Evolutionary conservation across 2,888 invertebrate species (phyloP).

Genomic region (Troides helena): DNA sequence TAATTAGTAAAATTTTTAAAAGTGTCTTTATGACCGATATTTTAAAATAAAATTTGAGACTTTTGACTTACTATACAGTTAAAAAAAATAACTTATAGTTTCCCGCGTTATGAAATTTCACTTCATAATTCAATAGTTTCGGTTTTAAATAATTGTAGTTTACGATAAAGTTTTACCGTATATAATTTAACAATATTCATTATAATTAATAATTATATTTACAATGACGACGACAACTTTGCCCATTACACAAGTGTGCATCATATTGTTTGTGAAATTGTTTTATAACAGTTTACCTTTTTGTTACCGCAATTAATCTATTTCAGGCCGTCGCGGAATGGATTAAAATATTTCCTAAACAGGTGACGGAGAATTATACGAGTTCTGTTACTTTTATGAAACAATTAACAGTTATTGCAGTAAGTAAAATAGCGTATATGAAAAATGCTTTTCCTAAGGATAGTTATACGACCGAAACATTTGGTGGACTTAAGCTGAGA

Average conservation of each 20-base stretch:
- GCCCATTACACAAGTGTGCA: conserved; percentile 43
- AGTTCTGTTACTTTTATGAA: conserved; percentile 67
- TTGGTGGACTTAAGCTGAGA: conserved; percentile 52
- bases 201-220: not conserved
- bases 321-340: conserved; percentile 57
- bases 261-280: not conserved
- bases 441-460: conserved; percentile 59
- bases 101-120: not conserved
- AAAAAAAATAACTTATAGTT: not conserved
- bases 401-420: conserved; percentile 59
- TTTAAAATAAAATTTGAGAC: too few relatives aligned
- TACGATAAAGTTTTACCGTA: not conserved
- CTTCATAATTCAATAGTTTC: not conserved
- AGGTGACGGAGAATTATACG: conserved; percentile 59
- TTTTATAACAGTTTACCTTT: conserved; percentile 1
- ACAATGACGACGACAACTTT: conserved; percentile 46
- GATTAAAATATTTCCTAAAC: conserved; percentile 56
- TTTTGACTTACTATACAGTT: not conserved
- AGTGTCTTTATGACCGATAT: too few relatives aligned
- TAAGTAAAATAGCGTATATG: conserved; percentile 61
- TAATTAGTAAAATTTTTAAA: too few relatives aligned
- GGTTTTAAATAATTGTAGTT: not conserved
- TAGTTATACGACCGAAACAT: conserved; percentile 50
- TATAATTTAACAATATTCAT: not conserved
- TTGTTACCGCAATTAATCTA: not conserved